Conservation (phyloP, 2,888 invertebrate genomes). For the Spilosoma lubricipeda region DNA sequence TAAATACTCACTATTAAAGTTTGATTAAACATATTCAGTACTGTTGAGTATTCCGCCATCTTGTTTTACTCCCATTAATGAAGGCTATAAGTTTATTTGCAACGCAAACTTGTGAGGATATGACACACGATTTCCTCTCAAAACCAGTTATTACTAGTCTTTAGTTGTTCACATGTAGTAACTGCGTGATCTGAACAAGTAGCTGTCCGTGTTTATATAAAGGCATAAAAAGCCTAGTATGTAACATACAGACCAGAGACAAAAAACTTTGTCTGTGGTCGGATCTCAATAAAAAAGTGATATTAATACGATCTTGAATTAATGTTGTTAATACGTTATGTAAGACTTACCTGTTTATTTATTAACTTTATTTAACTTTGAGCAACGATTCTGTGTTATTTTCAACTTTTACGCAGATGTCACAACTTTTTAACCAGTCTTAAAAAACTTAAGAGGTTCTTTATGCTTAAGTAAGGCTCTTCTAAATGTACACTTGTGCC, state of each 20-base stretch:
- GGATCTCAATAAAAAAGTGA: not conserved
- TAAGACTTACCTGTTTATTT: too few species aligned
- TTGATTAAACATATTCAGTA: not conserved
- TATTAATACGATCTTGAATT: not conserved
- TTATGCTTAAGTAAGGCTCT: too few species aligned
- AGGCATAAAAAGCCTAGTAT: not conserved
- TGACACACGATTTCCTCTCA: conserved; percentile 6
- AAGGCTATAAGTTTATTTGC: not conserved
- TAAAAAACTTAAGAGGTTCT: too few species aligned
- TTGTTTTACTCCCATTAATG: not conserved
- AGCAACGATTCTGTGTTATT: too few species aligned
- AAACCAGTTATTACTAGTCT: conserved; percentile 7
- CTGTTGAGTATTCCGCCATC: not conserved
- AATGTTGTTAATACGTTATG: too few species aligned
- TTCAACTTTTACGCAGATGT: too few species aligned
- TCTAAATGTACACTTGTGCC: too few species aligned
- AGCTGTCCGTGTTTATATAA: not conserved
- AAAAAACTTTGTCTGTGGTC: not conserved
- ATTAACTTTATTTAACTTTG: too few species aligned
- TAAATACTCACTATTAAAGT: too few species aligned
- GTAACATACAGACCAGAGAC: not conserved
- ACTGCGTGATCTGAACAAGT: not conserved
- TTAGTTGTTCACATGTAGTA: not conserved
- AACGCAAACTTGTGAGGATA: not conserved
- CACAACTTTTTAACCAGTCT: too few species aligned